phyloP scores from a whole-genome alignment of 53 echinoderm and acorn worm genomes.

The Paracentrotus lividus region DNA sequence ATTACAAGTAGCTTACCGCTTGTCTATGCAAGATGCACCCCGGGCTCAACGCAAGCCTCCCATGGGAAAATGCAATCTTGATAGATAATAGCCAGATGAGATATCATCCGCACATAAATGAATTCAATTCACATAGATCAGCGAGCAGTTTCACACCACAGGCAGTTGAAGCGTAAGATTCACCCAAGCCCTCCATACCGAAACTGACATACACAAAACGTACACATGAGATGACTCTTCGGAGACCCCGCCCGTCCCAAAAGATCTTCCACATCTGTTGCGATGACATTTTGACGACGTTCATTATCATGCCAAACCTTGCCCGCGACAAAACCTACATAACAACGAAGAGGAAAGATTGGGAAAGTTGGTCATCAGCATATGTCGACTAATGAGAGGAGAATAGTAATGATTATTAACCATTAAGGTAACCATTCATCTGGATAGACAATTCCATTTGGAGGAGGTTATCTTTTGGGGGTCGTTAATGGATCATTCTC shows the following conservation, averaged over 20 bases:
- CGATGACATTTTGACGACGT: conserved; percentile 60
- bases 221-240: neutral
- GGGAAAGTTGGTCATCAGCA: conserved; percentile 42
- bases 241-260: conserved; percentile 19
- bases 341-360: neutral
- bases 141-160: conserved; percentile 59
- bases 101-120: conserved; percentile 57
- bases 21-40: conserved; percentile 38
- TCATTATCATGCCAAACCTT: conserved; percentile 30
- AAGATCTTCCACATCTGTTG: conserved; percentile 65
- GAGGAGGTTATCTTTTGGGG: conserved; percentile 25
- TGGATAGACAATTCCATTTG: conserved; percentile 59
- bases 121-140: conserved; percentile 57
- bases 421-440: conserved; percentile 57
- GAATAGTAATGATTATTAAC: conserved; percentile 60
- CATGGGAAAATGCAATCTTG: conserved; percentile 19
- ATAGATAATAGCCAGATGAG: conserved; percentile 58
- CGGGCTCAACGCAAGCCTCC: neutral
- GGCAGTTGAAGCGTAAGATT: conserved; percentile 35
- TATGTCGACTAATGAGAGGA: conserved; percentile 60
- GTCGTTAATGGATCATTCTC: conserved; percentile 51
- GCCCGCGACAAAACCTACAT: conserved; percentile 15
- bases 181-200: neutral
- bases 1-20: conserved; percentile 57
- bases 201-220: conserved; percentile 28